These are phyloP conservation scores for Hyperopisus bebe DNA, from an alignment of 2,113 vertebrate genomes.

Conservation along the genomic window DNA sequence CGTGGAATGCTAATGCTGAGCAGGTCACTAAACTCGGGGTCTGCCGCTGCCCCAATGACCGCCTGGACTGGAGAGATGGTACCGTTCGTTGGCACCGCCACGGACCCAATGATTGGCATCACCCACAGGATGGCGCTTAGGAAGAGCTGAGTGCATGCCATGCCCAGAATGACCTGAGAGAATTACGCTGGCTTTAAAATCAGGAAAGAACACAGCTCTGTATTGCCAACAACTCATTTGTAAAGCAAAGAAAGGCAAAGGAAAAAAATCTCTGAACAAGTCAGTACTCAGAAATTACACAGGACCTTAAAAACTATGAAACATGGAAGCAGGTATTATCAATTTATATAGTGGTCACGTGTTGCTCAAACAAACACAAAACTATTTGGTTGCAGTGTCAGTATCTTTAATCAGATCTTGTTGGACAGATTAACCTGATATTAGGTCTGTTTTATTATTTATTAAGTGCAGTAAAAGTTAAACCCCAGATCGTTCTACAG, in stretches of 20 bases:
- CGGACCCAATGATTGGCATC: slow-evolving; percentile 40
- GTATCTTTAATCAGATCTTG: background rate
- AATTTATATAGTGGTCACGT: background rate
- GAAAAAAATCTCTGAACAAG: background rate
- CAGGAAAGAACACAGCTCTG: background rate
- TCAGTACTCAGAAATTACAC: background rate
- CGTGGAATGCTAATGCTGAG: slow-evolving; percentile 37
- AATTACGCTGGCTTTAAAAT: background rate
- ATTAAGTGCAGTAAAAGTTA: background rate
- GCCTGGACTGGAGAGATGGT: slow-evolving; percentile 40
- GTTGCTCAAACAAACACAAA: background rate
- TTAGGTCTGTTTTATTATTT: background rate
- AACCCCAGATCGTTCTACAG: background rate
- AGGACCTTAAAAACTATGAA: background rate
- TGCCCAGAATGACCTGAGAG: slow-evolving; percentile 43
- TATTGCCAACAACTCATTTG: background rate
- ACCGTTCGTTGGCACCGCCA: slow-evolving; percentile 45
- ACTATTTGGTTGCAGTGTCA: background rate
- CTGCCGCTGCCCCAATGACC: background rate
- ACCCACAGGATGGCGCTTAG: slow-evolving; percentile 66
- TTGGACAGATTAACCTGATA: background rate
- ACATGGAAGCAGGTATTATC: background rate
- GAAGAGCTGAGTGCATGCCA: slow-evolving; percentile 49
- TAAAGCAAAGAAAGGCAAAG: background rate
- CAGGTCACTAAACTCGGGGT: slow-evolving; percentile 9